Evolutionary conservation across 2,888 invertebrate genomes (phyloP), one percentile per base, ranked within the genome.

Genomic region (Eumerus sabulonum): DNA sequence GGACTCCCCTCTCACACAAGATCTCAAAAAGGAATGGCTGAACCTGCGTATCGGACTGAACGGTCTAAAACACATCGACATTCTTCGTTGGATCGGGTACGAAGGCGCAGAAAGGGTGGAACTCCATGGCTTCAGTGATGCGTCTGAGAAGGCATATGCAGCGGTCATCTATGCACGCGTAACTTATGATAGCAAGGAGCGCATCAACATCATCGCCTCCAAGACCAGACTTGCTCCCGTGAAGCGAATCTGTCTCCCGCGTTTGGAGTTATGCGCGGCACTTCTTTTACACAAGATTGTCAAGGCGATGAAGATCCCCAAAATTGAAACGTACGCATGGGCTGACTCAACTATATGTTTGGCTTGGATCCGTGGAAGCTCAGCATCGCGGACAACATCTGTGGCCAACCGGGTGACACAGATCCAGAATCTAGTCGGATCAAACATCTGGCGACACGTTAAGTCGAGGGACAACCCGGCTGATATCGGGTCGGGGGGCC

Each of bases 321-420:
- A 42, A 42, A 9, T n/a, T 9, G 50, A 50, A 35, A 27, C 16
- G 27, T 50, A 27, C 13, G 27, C 50, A 19, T 50, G 50, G 14
- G 19, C 50, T n/a, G 50, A 50, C 16, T 50, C 50, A n/a, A 50
- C 35, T 19, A 50, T 40, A 36, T 5, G n/a, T n/a, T n/a, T n/a
- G n/a, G n/a, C n/a, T n/a, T n/a, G n/a, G n/a, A n/a, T n/a, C n/a
- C n/a, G n/a, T 9, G 47, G 47, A 47, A 47, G 18, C 18, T 12
- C 18, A 7, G 2, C 9, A 16, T 11, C 9, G 16, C 14, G 1
- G 9, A 17, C 18, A 7, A 53, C 38, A 16, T 53, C 17, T 38
- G 38, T 38, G n/a, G 53, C n/a, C n/a, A n/a, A n/a, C n/a, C n/a
- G n/a, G n/a, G n/a, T n/a, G n/a, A n/a, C n/a, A n/a, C n/a, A n/a